Evolutionary conservation across 2,797 vertebrate genomes (phyloP).

Genomic region (Hoplostethus atlanticus): DNA sequence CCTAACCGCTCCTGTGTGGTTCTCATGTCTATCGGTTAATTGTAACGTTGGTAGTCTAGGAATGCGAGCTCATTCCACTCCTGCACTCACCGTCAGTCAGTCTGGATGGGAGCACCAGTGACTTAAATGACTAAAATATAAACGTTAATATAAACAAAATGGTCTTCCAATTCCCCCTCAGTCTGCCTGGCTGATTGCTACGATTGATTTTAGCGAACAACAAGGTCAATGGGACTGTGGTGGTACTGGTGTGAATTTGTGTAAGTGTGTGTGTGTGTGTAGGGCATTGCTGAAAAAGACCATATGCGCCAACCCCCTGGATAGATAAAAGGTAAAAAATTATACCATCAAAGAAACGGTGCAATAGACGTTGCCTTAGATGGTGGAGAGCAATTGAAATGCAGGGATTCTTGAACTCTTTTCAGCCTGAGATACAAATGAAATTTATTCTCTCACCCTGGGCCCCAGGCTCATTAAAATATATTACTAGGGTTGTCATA

Average conservation of each 20-base stretch:
- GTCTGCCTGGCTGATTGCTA: not conserved
- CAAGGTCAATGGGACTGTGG: not conserved
- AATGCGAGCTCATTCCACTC: too few species aligned
- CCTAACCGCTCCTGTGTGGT: not conserved
- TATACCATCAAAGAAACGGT: not conserved
- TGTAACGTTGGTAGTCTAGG: too few species aligned
- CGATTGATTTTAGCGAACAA: not conserved
- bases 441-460: conserved; percentile 51
- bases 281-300: not conserved
- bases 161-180: not conserved
- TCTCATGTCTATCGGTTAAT: not conserved
- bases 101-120: not conserved
- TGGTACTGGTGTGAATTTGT: not conserved
- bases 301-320: not conserved
- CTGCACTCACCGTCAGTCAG: not conserved
- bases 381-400: not conserved
- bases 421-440: conserved; percentile 49
- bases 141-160: not conserved
- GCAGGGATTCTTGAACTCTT: conserved; percentile 14
- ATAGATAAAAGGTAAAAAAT: not conserved
- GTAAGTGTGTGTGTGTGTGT: not conserved
- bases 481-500: conserved; percentile 59
- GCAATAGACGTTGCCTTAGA: not conserved
- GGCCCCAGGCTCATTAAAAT: conserved; percentile 54
- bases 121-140: too few species aligned